Evolutionary conservation across 2,113 vertebrate genomes (phyloP), one percentile per base, ranked within the genome.

Genomic region (Craseonycteris thonglongyai): DNA sequence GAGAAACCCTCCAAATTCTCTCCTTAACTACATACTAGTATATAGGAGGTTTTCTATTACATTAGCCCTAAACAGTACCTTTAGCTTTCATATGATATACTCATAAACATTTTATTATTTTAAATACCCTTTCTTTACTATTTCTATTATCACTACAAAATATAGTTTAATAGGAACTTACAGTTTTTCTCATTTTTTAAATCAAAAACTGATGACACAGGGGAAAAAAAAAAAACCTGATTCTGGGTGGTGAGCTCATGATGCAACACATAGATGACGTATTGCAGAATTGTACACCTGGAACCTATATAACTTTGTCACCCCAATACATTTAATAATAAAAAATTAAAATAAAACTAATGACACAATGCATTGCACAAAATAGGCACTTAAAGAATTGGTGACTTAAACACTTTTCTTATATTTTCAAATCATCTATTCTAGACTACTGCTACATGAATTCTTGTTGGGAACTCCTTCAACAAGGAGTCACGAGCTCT

Each of bases 141-240:
- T 90, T 47, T 80, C 13, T 51, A 69, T 56, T 81, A 81, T 18
- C 16, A 90, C 12, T 59, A 65, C 4, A 93, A 5, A 69, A 75
- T 33, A 63, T 0, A 90, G 38, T 51, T 95, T 88, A 24, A 76
- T 47, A 30, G 28, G 14, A 10, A 56, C 35, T 33, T 94, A 66
- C 24, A 7, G 58, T 74, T 86, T 81, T 87, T 84, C 87, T 90
- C 54, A 83, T 74, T 54, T 91, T 88, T 82, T 84, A 38, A 91
- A 81, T 65, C 56, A 91, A 91, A 93, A 92, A 95, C 18, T 85
- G 83, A 90, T 93, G 11, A 63, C 38, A 90, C 1, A 63, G n/a
- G n/a, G n/a, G n/a, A n/a, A n/a, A n/a, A n/a, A n/a, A n/a, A n/a
- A n/a, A n/a, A n/a, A n/a, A n/a, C n/a, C n/a, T n/a, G n/a, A n/a